Conservation (phyloP, 1,140 invertebrate genomes). For the Epicauta chinensis region DNA sequence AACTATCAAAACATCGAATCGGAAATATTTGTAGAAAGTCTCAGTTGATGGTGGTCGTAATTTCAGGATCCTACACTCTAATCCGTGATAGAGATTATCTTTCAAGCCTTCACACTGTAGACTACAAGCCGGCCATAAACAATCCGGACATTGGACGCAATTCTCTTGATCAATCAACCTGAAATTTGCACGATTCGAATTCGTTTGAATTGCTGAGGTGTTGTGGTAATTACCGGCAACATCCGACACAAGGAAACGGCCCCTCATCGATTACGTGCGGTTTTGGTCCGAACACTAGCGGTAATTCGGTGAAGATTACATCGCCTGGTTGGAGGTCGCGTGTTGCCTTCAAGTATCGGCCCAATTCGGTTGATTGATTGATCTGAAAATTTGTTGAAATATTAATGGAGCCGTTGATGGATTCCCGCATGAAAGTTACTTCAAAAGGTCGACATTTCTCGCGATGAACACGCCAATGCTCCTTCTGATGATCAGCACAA, state of each 20-base stretch:
- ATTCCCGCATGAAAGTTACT: too few relatives aligned
- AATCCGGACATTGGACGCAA: slow-evolving; percentile 36
- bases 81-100: slow-evolving; percentile 52
- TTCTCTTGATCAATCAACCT: slow-evolving; percentile 30
- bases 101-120: slow-evolving; percentile 51
- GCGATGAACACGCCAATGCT: slow-evolving; percentile 63
- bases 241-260: slow-evolving; percentile 49
- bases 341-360: slow-evolving; percentile 60
- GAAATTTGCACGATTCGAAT: slow-evolving; percentile 57
- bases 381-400: slow-evolving; percentile 41
- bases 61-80: slow-evolving; percentile 53
- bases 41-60: slow-evolving; percentile 9
- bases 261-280: slow-evolving; percentile 41
- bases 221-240: slow-evolving; percentile 46
- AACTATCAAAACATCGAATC: slow-evolving; percentile 59
- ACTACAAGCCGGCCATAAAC: slow-evolving; percentile 64
- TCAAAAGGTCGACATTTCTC: slow-evolving; percentile 46
- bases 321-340: slow-evolving; percentile 67
- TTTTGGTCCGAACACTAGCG: slow-evolving; percentile 63
- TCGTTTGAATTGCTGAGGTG: slow-evolving; percentile 42
- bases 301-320: slow-evolving; percentile 62
- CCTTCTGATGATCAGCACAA: slow-evolving; percentile 61
- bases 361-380: slow-evolving; percentile 39
- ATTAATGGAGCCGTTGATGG: slow-evolving; percentile 22
- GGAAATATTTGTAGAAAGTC: slow-evolving; percentile 28